Conservation (phyloP, 2,888 invertebrate genomes). For the Idaea dimidiata region DNA sequence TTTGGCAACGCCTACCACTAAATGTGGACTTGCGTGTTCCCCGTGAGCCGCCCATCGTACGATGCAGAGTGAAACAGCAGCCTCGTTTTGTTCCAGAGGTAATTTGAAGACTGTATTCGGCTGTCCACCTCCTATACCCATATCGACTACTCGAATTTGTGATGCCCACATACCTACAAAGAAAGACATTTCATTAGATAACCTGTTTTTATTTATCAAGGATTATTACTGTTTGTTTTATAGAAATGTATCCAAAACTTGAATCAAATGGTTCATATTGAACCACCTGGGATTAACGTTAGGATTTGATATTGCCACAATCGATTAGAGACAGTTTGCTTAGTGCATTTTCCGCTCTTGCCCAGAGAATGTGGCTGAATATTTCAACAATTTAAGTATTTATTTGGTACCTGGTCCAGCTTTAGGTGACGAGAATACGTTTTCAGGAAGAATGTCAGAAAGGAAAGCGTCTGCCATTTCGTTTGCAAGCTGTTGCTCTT, state of each 20-base stretch:
- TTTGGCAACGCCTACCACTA: conserved; percentile 95
- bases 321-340: conserved; percentile 74
- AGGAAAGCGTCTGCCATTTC: conserved; percentile 99
- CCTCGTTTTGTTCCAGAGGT: conserved; percentile 96
- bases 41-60: conserved; percentile 86
- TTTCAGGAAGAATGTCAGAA: conserved; percentile 96
- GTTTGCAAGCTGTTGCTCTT: conserved; percentile 96
- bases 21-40: conserved; percentile 68
- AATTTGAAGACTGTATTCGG: conserved; percentile 89
- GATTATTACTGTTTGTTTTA: background rate
- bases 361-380: conserved; percentile 74
- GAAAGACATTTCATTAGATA: background rate
- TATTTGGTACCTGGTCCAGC: conserved; percentile 85
- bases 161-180: conserved; percentile 95
- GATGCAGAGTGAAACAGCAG: conserved; percentile 93
- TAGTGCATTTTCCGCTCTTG: conserved; percentile 65
- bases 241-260: conserved; percentile 62
- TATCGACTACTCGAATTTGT: conserved; percentile 91
- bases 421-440: conserved; percentile 96
- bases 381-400: background rate
- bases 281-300: conserved; percentile 77
- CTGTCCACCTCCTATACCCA: conserved; percentile 79
- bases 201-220: background rate
- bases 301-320: conserved; percentile 71
- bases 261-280: conserved; percentile 71